A percentile compares a stretch with the other conserved stretches of the same genome.
Conservation (phyloP, 2,113 vertebrate genomes). For the Sprattus sprattus region DNA sequence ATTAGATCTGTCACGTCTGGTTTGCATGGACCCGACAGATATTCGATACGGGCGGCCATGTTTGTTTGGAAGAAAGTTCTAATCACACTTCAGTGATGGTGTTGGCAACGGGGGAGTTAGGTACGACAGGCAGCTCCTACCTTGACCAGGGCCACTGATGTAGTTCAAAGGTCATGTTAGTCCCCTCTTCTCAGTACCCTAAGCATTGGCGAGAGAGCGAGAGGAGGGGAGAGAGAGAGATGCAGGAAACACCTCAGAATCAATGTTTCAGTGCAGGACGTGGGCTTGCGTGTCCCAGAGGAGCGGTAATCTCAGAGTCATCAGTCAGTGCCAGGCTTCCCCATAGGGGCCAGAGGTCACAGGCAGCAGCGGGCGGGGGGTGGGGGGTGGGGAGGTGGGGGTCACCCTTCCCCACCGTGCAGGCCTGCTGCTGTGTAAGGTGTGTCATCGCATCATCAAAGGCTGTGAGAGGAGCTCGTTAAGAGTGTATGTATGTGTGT, state of each 20-base stretch:
- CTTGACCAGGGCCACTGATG: slow-evolving; percentile 18
- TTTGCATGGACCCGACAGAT: slow-evolving; percentile 74
- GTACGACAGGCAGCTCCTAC: neutral
- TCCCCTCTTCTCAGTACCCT: slow-evolving; percentile 56
- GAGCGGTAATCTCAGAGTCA: slow-evolving; percentile 79
- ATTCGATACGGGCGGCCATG: slow-evolving; percentile 72
- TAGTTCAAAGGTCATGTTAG: slow-evolving; percentile 59
- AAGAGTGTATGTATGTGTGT: neutral
- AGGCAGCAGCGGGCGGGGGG: slow-evolving; percentile 2
- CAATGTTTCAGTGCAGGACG: slow-evolving; percentile 77
- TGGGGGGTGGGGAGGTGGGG: neutral
- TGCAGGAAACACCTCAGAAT: slow-evolving; percentile 49
- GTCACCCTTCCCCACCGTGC: neutral
- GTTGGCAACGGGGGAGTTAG: slow-evolving; percentile 42
- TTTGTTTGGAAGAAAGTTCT: slow-evolving; percentile 70
- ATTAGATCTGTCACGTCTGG: slow-evolving; percentile 78
- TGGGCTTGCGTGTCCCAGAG: slow-evolving; percentile 81
- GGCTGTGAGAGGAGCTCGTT: neutral
- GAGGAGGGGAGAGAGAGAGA: neutral
- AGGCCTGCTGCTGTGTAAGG: neutral
- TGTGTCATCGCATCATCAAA: neutral
- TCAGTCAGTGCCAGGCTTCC: slow-evolving; percentile 62
- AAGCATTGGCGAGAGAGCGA: slow-evolving; percentile 38
- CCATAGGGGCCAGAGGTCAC: slow-evolving; percentile 71
- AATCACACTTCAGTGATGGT: slow-evolving; percentile 72